Conservation (phyloP, 2,888 invertebrate species). For the Ochlodes sylvanus region DNA sequence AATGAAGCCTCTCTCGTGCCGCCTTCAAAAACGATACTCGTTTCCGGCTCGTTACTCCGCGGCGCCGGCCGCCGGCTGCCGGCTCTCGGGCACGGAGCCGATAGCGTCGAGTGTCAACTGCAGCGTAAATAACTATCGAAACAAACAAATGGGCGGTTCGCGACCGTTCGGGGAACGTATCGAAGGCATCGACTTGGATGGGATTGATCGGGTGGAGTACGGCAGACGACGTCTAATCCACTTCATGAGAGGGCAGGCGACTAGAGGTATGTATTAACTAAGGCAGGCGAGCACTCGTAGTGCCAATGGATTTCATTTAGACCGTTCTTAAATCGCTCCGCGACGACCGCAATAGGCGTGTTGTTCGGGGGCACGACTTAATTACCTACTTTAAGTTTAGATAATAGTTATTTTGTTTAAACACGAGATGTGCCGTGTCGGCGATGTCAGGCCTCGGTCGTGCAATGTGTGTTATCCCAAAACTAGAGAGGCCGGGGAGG, state of each 20-base stretch:
- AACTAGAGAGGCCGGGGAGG: too few species aligned
- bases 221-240: too few species aligned
- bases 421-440: neutral
- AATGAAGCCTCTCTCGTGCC: conserved; percentile 10
- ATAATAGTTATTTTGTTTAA: neutral
- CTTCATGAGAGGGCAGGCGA: too few species aligned
- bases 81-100: neutral
- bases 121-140: neutral
- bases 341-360: too few species aligned
- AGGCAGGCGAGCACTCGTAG: neutral
- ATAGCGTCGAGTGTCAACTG: conserved; percentile 8
- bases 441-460: neutral
- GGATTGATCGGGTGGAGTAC: too few species aligned
- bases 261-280: too few species aligned
- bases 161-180: too few species aligned
- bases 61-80: neutral
- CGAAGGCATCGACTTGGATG: too few species aligned
- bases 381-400: neutral
- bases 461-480: neutral
- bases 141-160: too few species aligned
- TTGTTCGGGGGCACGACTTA: neutral
- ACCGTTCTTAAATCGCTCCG: too few species aligned
- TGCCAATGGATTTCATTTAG: neutral
- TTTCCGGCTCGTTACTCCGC: neutral
- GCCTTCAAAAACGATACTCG: conserved; percentile 8